Evolutionary conservation across 2,113 vertebrate genomes (phyloP).

Genomic region (Sitta europaea): DNA sequence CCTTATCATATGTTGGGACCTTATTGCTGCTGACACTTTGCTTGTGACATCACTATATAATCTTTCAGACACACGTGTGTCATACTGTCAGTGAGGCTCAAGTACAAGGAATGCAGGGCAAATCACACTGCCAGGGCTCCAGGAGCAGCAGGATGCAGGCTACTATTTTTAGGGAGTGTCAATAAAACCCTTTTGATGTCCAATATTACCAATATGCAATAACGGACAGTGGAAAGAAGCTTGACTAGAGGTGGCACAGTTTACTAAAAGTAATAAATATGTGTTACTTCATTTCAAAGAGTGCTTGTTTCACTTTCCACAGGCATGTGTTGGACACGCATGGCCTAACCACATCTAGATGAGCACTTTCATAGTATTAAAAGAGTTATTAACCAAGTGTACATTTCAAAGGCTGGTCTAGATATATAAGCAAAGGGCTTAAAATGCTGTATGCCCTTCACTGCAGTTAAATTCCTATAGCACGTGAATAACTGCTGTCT

Average conservation of each 20-base stretch:
- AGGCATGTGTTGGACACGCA: not conserved
- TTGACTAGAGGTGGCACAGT: not conserved
- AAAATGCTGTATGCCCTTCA: not conserved
- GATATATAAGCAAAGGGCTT: not conserved
- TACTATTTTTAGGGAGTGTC: not conserved
- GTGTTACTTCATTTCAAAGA: not conserved
- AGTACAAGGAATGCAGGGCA: rapidly evolving
- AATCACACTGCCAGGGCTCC: not conserved
- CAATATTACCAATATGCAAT: not conserved
- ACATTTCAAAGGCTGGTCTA: not conserved
- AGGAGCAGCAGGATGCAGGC: not conserved
- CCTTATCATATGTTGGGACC: not conserved
- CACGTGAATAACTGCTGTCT: not conserved
- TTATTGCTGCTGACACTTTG: not conserved
- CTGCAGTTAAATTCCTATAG: not conserved
- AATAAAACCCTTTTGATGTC: not conserved
- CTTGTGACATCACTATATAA: slow-evolving; percentile 13
- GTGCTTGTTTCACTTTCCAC: not conserved
- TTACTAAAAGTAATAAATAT: not conserved
- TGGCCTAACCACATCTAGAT: not conserved
- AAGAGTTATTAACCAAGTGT: not conserved
- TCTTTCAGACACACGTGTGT: not conserved
- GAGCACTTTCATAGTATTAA: not conserved
- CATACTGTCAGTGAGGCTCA: not conserved
- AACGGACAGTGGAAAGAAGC: not conserved